Conservation (phyloP, 2,888 invertebrate genomes). For the Gonocerus acuteangulatus region DNA sequence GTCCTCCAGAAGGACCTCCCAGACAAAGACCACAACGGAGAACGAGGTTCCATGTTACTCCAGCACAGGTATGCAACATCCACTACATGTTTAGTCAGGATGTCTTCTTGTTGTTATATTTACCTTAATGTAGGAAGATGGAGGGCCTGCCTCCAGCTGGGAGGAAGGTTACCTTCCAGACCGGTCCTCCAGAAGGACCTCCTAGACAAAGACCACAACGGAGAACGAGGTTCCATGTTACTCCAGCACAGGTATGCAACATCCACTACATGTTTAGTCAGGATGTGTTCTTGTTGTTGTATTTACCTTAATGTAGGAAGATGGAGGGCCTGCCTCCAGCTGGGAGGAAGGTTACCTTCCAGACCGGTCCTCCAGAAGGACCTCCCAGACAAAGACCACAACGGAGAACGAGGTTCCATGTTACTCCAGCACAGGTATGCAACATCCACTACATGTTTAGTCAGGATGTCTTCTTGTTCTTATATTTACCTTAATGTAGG, state of each 20-base stretch:
- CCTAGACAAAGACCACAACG: slow-evolving; percentile 31
- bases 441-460: too few relatives aligned
- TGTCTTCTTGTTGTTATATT: too few relatives aligned
- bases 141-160: slow-evolving; percentile 30
- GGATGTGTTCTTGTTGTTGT: too few relatives aligned
- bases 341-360: slow-evolving; percentile 33
- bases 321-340: slow-evolving; percentile 29
- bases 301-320: too few relatives aligned
- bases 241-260: slow-evolving; percentile 27
- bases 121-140: too few relatives aligned
- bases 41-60: slow-evolving; percentile 33
- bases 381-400: slow-evolving; percentile 32
- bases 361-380: slow-evolving; percentile 35
- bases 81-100: too few relatives aligned
- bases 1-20: slow-evolving; percentile 35
- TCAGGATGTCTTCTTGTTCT: too few relatives aligned
- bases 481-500: too few relatives aligned
- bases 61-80: slow-evolving; percentile 22
- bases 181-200: slow-evolving; percentile 35
- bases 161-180: slow-evolving; percentile 34
- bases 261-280: too few relatives aligned
- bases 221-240: slow-evolving; percentile 32
- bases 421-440: slow-evolving; percentile 30
- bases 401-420: slow-evolving; percentile 31
- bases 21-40: slow-evolving; percentile 30